Evolutionary conservation across 2,797 vertebrate species (phyloP), one percentile per base, ranked within the genome.

Genomic region (Aythya fuligula): DNA sequence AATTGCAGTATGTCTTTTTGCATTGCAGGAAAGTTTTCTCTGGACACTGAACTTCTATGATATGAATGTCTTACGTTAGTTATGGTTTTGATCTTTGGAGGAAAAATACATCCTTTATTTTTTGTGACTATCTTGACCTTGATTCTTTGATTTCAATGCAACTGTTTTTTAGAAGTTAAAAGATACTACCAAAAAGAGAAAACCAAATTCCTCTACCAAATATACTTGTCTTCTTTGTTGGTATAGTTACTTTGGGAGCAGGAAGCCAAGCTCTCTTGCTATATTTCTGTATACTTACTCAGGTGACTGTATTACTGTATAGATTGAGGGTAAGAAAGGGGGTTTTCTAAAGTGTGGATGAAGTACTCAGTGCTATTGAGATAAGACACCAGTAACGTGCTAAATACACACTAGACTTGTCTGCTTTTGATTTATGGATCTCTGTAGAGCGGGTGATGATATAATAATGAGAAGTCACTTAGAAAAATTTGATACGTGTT

Each of bases 91-190:
- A 95, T 97, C 96, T 97, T 97, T 96, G 94, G 80, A 96, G 87
- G 85, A 97, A 96, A 97, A 97, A 97, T 96, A 95, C 94, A 96
- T 92, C 53, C 67, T 97, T 97, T 98, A 97, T 98, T 98, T 97
- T 98, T 98, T 97, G 96, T 97, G 96, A 97, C 96, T 95, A 71
- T 95, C 81, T 96, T 82, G 91, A 89, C 74, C 91, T 95, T 96
- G 94, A 60, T 97, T 94, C 74, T 96, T 97, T 96, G 88, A 89
- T 61, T 80, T n/a, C 65, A 78, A 1, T 87, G 30, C 65, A 82
- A 27, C 76, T 90, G 58, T 5, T 77, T 95, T 94, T 95, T 87
- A 30, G 41, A 97, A 96, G 87, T 95, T 96, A 94, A 97, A 95
- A 87, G 13, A 17, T 92, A 79, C n/a, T 87, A 95, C 90, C 87